Evolutionary conservation across 2,888 invertebrate species (phyloP), one percentile per base, ranked within the genome.

Genomic region (Scaptomyza reducta): DNA sequence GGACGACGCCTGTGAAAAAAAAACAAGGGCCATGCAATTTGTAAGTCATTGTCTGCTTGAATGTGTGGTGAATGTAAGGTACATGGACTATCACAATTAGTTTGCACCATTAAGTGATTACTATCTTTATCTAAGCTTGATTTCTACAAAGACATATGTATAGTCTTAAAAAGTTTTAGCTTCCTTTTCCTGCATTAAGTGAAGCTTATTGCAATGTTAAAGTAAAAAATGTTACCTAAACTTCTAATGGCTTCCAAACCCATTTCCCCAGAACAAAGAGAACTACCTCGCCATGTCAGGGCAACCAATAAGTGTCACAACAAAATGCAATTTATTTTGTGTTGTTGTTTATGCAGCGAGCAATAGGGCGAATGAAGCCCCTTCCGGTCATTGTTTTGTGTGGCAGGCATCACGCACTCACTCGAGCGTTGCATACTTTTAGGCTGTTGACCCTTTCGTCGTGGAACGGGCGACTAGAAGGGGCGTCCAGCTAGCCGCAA

Each of bases 371-470:
- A 29, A 57, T 13, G 74, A 70, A 80, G 84, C 68, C 64, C 65
- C 46, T 53, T 46, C 38, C 51, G 58, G 54, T 22, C 53, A 69
- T 70, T 80, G 66, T 71, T 61, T 18, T 33, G 3, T 63, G 80
- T 47, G 63, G 58, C 46, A 61, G 61, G 68, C 60, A 57, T 27
- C 76, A 78, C 73, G 79, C 77, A 79, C 74, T 79, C 58, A 14
- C 74, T 79, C 58, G 13, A 63, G 73, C 56, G 47, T 64, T 81
- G 84, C 84, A 87, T 77, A 87, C 77, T 88, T 88, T 87, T 66
- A 81, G 89, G 90, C 84, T 87, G 76, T 82, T 90, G 90, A 90
- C 81, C 90, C 74, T 57, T 57, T 40, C 40, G 40, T 3, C 22
- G n/a, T 40, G 22, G 42, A 25, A 10, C 13, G 27, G n/a, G 10